Conservation (phyloP, 1,140 invertebrate species). For the Drosophila sturtevanti region DNA sequence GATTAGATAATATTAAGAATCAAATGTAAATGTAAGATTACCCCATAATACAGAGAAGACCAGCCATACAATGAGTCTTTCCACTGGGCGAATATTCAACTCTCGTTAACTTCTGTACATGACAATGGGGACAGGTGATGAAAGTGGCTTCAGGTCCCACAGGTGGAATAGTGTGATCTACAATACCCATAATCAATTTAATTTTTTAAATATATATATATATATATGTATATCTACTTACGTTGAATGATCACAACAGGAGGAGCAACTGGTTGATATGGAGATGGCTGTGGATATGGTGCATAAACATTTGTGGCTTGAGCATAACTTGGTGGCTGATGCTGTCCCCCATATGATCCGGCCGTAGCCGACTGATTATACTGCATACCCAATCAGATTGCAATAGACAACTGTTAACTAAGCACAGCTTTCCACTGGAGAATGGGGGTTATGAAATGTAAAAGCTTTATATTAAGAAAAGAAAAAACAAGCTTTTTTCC, state of each 20-base stretch:
- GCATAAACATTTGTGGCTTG: constrained; percentile 61
- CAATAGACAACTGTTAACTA: constrained; percentile 4
- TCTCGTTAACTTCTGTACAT: constrained; percentile 83
- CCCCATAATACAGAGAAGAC: constrained; percentile 85
- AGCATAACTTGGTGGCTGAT: constrained; percentile 67
- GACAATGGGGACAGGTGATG: constrained; percentile 85
- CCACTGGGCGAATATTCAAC: constrained; percentile 84
- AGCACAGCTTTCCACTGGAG: constrained; percentile 11
- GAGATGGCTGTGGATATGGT: constrained; percentile 6
- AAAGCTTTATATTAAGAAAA: background rate
- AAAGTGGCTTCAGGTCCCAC: constrained; percentile 83
- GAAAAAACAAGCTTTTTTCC: no score
- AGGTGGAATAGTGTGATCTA: constrained; percentile 54
- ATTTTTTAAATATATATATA: background rate
- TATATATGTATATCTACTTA: constrained; percentile 27
- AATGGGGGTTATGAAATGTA: background rate
- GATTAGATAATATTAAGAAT: constrained; percentile 37
- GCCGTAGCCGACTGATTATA: constrained; percentile 36
- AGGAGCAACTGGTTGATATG: constrained; percentile 28
- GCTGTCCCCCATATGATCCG: constrained; percentile 29
- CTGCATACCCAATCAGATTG: constrained; percentile 35
- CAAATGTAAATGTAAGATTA: constrained; percentile 67
- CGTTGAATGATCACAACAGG: constrained; percentile 75
- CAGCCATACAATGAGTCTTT: constrained; percentile 86
- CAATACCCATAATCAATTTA: background rate